phyloP scores from a whole-genome alignment of 2,797 vertebrate species.

The Lacerta agilis region DNA sequence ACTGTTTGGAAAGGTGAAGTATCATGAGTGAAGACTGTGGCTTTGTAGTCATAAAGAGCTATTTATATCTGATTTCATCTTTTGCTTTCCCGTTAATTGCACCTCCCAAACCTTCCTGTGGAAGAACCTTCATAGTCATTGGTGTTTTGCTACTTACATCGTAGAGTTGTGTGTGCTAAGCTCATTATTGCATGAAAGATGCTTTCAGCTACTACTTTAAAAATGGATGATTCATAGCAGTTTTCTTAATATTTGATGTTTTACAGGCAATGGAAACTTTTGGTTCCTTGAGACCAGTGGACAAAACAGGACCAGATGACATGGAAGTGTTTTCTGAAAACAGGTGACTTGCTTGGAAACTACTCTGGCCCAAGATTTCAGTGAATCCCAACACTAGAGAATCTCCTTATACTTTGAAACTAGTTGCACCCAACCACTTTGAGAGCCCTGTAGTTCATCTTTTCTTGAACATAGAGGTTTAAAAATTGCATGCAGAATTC shows the following conservation, averaged over 20 bases:
- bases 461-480: background rate
- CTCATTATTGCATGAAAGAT: background rate
- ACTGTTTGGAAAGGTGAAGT: background rate
- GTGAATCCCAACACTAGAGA: background rate
- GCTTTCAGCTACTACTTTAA: conserved; percentile 17
- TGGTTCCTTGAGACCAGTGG: conserved; percentile 64
- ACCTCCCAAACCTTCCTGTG: background rate
- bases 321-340: conserved; percentile 79
- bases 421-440: background rate
- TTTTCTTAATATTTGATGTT: conserved; percentile 60
- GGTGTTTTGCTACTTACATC: conserved; percentile 1
- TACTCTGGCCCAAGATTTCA: background rate
- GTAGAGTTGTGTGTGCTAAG: background rate
- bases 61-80: background rate
- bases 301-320: conserved; percentile 71
- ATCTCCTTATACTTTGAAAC: background rate
- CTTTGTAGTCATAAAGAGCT: too few species aligned
- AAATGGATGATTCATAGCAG: background rate
- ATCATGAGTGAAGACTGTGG: background rate
- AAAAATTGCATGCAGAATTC: background rate
- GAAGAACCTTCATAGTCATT: background rate
- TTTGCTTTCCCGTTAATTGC: background rate
- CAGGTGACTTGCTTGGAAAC: conserved; percentile 76
- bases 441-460: background rate
- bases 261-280: conserved; percentile 81